These are phyloP conservation scores for Acanthis flammea DNA, from an alignment of 2,797 vertebrate genomes.

Conservation along the genomic window DNA sequence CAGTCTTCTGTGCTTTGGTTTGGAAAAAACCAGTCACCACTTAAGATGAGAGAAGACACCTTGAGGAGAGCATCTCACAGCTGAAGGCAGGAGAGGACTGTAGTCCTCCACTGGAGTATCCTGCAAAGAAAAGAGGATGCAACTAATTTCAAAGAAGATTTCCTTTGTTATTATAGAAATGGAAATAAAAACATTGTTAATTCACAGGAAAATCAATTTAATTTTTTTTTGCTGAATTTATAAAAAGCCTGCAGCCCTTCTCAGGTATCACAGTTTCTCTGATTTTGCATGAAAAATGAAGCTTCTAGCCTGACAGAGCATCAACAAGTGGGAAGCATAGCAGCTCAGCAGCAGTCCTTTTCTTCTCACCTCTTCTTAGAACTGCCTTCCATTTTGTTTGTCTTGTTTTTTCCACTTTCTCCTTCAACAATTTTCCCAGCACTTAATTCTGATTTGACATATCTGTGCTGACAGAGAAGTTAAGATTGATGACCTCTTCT, in stretches of 20 bases:
- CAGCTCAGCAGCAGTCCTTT: background rate
- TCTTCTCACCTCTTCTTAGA: background rate
- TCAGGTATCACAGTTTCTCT: background rate
- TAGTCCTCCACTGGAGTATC: background rate
- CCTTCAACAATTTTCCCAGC: slow-evolving; percentile 14
- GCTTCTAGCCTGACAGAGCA: background rate
- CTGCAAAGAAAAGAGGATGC: background rate
- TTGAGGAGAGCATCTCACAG: background rate
- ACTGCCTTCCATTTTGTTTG: background rate
- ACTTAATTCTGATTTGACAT: slow-evolving; percentile 25
- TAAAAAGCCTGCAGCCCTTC: background rate
- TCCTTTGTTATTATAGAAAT: background rate
- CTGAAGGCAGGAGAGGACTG: background rate
- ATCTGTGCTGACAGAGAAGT: slow-evolving; percentile 7
- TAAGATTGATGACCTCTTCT: slow-evolving; percentile 1
- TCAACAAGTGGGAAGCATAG: background rate
- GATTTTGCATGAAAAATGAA: background rate
- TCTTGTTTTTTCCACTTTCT: background rate
- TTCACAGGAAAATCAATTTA: background rate
- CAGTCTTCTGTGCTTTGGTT: background rate
- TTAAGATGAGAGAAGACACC: background rate
- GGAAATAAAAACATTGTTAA: background rate
- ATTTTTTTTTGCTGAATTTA: background rate
- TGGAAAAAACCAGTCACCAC: background rate
- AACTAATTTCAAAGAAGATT: background rate